Evolutionary conservation across 2,797 vertebrate species (phyloP).

Genomic region (Spea hammondii): DNA sequence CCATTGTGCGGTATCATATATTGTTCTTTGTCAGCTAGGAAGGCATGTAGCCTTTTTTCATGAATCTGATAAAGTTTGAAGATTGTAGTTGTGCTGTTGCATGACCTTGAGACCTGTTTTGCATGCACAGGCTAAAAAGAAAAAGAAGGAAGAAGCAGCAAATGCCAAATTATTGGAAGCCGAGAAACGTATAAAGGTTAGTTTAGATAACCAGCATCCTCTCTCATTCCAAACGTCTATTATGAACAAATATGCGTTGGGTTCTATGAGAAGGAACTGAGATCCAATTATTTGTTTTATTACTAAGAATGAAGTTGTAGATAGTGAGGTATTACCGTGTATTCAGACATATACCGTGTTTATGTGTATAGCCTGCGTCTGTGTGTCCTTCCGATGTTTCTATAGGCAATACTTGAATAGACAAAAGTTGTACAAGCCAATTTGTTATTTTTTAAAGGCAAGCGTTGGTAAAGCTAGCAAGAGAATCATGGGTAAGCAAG

Average conservation of each 20-base stretch:
- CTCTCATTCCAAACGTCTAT: slow-evolving; percentile 55
- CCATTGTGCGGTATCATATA: slow-evolving; percentile 49
- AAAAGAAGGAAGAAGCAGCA: slow-evolving; percentile 91
- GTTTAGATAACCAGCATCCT: slow-evolving; percentile 67
- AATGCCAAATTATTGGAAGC: slow-evolving; percentile 95
- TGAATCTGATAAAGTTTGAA: slow-evolving; percentile 67
- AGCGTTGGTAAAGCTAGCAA: too few relatives aligned
- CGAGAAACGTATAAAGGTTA: slow-evolving; percentile 93
- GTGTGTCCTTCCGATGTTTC: background rate
- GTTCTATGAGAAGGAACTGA: background rate
- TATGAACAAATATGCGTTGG: slow-evolving; percentile 13
- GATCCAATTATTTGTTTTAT: slow-evolving; percentile 13
- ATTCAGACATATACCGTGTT: background rate
- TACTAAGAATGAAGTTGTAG: background rate
- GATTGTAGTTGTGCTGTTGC: slow-evolving; percentile 65
- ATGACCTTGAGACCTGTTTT: slow-evolving; percentile 75
- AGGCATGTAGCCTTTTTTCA: slow-evolving; percentile 58
- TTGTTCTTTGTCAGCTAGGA: slow-evolving; percentile 58
- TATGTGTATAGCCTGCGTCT: background rate
- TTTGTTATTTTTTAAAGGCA: too few relatives aligned
- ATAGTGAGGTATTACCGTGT: background rate
- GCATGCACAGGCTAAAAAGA: slow-evolving; percentile 88
- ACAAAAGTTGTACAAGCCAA: too few relatives aligned
- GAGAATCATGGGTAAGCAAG: too few relatives aligned
- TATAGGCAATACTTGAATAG: too few relatives aligned